Conservation (phyloP, 2,888 invertebrate species). For the Melipona beecheii region DNA sequence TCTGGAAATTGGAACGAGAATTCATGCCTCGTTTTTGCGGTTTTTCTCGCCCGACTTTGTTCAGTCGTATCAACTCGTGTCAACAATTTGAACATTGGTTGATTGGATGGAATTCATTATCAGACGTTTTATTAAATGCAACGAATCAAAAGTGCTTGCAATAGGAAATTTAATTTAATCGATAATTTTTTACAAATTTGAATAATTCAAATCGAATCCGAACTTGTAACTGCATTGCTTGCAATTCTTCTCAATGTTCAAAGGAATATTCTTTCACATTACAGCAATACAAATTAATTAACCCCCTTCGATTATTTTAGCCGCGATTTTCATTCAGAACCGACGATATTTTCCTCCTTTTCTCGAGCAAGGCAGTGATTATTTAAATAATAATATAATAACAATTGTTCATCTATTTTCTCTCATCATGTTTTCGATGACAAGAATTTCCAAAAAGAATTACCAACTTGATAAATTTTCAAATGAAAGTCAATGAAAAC, state of each 20-base stretch:
- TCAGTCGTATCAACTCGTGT: background rate
- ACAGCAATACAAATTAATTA: background rate
- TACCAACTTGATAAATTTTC: background rate
- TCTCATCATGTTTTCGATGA: too few relatives aligned
- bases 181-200: too few relatives aligned
- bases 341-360: background rate
- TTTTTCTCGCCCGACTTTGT: background rate
- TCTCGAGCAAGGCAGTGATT: background rate
- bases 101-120: background rate
- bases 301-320: background rate
- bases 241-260: background rate
- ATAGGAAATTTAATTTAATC: too few relatives aligned
- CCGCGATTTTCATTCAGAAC: background rate
- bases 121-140: background rate
- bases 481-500: background rate
- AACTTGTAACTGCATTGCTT: too few relatives aligned
- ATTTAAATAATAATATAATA: background rate
- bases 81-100: background rate
- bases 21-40: background rate
- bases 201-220: background rate
- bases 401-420: background rate
- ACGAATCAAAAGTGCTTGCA: background rate
- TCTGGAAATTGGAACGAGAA: constrained; percentile 8
- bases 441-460: background rate
- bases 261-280: background rate